Percentiles rank a stretch among this genome's conserved stretches.
Evolutionary conservation across 2,888 invertebrate species (phyloP).

Genomic region (Cerceris rybyensis): DNA sequence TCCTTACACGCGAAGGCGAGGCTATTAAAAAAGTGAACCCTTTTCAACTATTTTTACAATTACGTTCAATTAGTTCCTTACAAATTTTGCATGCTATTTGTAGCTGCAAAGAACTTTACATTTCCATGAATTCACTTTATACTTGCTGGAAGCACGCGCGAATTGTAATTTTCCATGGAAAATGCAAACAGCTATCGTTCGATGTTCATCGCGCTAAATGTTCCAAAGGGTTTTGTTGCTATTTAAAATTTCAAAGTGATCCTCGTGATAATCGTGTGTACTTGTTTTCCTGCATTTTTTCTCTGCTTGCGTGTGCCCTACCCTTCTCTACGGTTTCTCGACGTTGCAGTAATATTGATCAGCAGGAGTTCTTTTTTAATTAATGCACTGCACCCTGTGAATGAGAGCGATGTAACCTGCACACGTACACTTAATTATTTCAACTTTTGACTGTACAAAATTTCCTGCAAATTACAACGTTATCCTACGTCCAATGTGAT

Average conservation of each 20-base stretch:
- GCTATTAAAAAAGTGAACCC: too few relatives aligned
- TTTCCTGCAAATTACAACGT: too few relatives aligned
- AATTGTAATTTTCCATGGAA: too few relatives aligned
- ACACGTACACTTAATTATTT: too few relatives aligned
- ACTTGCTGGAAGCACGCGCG: background rate
- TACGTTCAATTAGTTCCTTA: too few relatives aligned
- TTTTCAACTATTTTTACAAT: too few relatives aligned
- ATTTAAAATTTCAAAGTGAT: background rate
- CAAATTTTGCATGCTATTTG: too few relatives aligned
- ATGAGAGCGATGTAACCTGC: conserved; percentile 3
- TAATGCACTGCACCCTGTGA: conserved; percentile 23
- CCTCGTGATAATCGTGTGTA: conserved; percentile 19
- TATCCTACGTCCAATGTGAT: too few relatives aligned
- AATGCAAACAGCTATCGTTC: too few relatives aligned
- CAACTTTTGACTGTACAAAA: too few relatives aligned
- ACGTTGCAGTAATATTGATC: conserved; percentile 45
- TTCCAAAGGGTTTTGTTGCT: background rate
- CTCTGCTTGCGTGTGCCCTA: conserved; percentile 22
- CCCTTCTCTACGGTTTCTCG: conserved; percentile 5
- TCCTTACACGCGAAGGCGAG: too few relatives aligned
- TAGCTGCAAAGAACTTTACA: too few relatives aligned
- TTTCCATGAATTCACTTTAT: background rate
- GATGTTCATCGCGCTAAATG: background rate
- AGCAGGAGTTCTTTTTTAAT: conserved; percentile 25
- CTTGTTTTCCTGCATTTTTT: conserved; percentile 5